Evolutionary conservation across 2,797 vertebrate genomes (phyloP).

Genomic region (Cynopterus sphinx): DNA sequence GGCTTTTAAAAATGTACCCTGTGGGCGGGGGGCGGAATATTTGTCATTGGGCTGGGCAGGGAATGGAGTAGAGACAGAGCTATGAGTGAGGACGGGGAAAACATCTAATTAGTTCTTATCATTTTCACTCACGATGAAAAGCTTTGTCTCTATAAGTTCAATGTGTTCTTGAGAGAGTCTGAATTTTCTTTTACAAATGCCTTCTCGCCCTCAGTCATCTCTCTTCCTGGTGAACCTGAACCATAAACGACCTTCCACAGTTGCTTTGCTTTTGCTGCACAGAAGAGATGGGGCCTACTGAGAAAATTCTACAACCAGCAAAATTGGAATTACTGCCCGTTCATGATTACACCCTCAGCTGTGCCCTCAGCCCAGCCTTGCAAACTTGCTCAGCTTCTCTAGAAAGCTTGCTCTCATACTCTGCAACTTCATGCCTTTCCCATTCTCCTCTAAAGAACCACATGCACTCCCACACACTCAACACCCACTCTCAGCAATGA

Average conservation of each 20-base stretch:
- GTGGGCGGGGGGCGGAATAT: not conserved
- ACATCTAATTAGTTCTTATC: not conserved
- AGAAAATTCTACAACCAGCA: not conserved
- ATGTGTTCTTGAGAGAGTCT: not conserved
- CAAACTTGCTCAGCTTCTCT: not conserved
- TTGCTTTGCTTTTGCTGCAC: not conserved
- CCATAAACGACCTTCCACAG: not conserved
- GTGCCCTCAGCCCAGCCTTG: not conserved
- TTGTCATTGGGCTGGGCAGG: not conserved
- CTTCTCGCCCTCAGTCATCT: not conserved
- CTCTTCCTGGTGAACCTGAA: not conserved
- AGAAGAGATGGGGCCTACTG: not conserved
- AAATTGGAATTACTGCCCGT: not conserved
- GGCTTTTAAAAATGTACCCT: not conserved
- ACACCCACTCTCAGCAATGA: not conserved
- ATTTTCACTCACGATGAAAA: not conserved
- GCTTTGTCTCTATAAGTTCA: not conserved
- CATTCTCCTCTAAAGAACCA: not conserved
- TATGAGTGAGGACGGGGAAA: not conserved
- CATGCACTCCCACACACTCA: not conserved
- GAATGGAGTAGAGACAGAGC: not conserved
- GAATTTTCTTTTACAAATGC: not conserved
- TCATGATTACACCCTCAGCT: rapidly evolving
- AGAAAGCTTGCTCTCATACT: not conserved
- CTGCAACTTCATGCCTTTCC: not conserved